Conservation (phyloP, 1,140 invertebrate genomes). For the Phocides pigmalion region DNA sequence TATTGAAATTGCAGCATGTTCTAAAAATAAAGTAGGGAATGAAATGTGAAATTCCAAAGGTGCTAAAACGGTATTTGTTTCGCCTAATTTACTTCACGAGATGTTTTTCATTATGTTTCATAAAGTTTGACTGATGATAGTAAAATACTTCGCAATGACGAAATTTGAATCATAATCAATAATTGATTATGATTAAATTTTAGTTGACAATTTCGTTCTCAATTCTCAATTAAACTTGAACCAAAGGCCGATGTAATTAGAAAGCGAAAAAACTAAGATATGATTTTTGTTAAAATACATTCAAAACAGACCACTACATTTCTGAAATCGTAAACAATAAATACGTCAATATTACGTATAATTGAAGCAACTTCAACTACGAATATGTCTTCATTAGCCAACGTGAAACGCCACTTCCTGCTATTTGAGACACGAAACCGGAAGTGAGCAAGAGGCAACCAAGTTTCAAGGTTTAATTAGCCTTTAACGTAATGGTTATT, state of each 20-base stretch:
- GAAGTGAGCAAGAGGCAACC: constrained; percentile 60
- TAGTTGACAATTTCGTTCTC: too few relatives aligned
- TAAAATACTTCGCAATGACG: too few relatives aligned
- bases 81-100: neutral
- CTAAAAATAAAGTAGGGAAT: too few relatives aligned
- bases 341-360: constrained; percentile 1
- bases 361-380: neutral
- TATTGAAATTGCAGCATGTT: constrained; percentile 34
- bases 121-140: too few relatives aligned
- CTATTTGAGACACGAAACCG: constrained; percentile 35
- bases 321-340: neutral
- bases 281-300: too few relatives aligned
- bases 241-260: too few relatives aligned
- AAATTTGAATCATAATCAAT: too few relatives aligned
- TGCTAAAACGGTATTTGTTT: neutral
- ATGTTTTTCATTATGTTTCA: too few relatives aligned
- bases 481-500: constrained; percentile 70
- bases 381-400: constrained; percentile 12
- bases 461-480: constrained; percentile 74
- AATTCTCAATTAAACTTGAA: too few relatives aligned
- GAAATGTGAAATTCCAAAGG: neutral
- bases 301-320: neutral
- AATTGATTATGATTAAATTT: too few relatives aligned
- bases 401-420: constrained; percentile 10
- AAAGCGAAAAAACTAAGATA: too few relatives aligned